Conservation (phyloP, 2,113 vertebrate genomes). For the Diadophis punctatus region DNA sequence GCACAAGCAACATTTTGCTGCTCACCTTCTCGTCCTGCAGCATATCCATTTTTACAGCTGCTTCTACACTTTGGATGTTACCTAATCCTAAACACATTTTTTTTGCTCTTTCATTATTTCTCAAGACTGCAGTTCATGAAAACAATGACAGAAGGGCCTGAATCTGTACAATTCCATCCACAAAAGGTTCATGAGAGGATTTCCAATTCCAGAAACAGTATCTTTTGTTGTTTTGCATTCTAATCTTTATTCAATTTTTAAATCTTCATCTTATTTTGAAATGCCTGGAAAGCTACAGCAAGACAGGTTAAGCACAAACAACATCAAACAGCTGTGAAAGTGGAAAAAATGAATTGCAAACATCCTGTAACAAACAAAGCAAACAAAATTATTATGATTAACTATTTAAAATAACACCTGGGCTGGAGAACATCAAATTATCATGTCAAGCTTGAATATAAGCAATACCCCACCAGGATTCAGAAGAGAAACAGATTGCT, state of each 20-base stretch:
- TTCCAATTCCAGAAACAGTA: constrained; percentile 24
- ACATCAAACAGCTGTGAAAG: constrained; percentile 59
- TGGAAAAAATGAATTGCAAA: constrained; percentile 52
- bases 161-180: not conserved
- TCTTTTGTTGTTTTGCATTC: constrained; percentile 47
- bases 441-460: constrained; percentile 31
- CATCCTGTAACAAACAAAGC: constrained; percentile 61
- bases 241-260: constrained; percentile 29
- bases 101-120: not conserved
- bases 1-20: not conserved
- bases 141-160: constrained; percentile 9
- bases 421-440: constrained; percentile 47
- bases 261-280: constrained; percentile 58
- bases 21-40: not conserved
- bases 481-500: constrained; percentile 8
- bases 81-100: not conserved
- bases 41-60: not conserved
- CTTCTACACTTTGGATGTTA: not conserved
- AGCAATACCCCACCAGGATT: constrained; percentile 26
- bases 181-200: constrained; percentile 29
- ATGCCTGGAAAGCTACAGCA: constrained; percentile 52
- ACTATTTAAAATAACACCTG: constrained; percentile 55
- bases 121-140: not conserved
- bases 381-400: constrained; percentile 38
- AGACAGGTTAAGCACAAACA: constrained; percentile 54